Evolutionary conservation across 2,888 invertebrate genomes (phyloP), one percentile per base, ranked within the genome.

Genomic region (Tricholauxania praeusta): DNA sequence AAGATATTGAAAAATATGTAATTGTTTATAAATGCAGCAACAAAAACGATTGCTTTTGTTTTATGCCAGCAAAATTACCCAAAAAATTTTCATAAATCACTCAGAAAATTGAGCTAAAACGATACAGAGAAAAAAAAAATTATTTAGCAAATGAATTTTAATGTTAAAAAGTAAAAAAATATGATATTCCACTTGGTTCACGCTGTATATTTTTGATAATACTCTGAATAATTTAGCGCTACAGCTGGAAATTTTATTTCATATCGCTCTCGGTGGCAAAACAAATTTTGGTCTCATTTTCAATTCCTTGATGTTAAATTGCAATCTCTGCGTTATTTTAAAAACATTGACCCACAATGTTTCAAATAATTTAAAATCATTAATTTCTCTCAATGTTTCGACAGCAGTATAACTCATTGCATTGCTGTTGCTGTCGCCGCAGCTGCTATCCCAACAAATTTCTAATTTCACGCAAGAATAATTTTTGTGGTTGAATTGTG

Each of bases 401-500:
- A 39, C 10, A 39, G 39, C 7, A 39, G 6, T 39, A 8, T 1
- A 39, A 39, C 39, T 7, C 39, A 39, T 39, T 39, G 60, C 39
- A 14, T 74, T 74, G 78, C 74, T 75, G 76, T 68, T 49, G 47
- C 75, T 73, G 69, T 72, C 76, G 77, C 70, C 74, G 67, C 22
- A 4, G 62, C 51, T 39, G 19, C 7, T 22, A 19, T 69, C 3
- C 39, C 32, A 65, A 72, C 67, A 79, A 78, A 77, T 82, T 83
- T 83, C 83, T 83, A 83, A 83, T 83, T 83, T 83, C 82, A 83
- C 83, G 83, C 83, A 82, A 83, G 83, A 83, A 79, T 79, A 83
- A 82, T 83, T 84, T 82, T 83, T 83, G 83, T 80, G 84, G 83
- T 83, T 80, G 82, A 83, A 83, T 83, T 70, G 53, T 62, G 64